phyloP scores from a whole-genome alignment of 2,797 vertebrate genomes.

The Austrolebias charrua region DNA sequence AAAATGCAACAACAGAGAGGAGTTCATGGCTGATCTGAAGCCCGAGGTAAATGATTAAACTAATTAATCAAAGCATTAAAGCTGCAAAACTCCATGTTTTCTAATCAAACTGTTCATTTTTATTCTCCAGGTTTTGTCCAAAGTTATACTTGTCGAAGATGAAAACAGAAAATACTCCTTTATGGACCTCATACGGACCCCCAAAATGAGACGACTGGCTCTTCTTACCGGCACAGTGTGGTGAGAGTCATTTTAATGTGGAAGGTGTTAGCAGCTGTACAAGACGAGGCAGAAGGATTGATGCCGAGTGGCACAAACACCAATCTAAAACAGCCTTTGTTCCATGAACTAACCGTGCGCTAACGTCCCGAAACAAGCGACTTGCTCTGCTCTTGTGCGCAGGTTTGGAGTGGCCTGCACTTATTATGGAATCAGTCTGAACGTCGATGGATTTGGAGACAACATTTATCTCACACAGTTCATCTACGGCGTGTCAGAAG shows the following conservation, averaged over 20 bases:
- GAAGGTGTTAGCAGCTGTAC: too few species aligned
- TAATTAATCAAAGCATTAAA: background rate
- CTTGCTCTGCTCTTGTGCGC: conserved; percentile 3
- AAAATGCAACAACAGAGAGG: conserved; percentile 61
- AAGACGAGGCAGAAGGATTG: too few species aligned
- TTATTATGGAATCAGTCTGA: conserved; percentile 86
- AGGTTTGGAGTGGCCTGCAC: conserved; percentile 86
- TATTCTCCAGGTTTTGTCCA: conserved; percentile 49
- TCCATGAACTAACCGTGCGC: background rate
- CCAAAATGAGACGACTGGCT: conserved; percentile 78
- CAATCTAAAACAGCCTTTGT: too few species aligned
- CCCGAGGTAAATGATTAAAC: conserved; percentile 59
- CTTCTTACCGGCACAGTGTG: conserved; percentile 81
- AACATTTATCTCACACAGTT: conserved; percentile 86
- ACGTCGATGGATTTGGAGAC: conserved; percentile 80
- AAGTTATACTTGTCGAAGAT: conserved; percentile 52
- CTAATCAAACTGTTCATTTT: conserved; percentile 8
- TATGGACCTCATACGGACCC: conserved; percentile 84
- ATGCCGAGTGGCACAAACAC: too few species aligned
- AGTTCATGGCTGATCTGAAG: conserved; percentile 59
- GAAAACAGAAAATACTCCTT: conserved; percentile 77
- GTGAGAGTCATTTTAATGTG: conserved; percentile 54
- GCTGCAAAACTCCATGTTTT: background rate
- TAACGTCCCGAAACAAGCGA: background rate
- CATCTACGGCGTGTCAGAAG: conserved; percentile 81